These are phyloP conservation scores for Anableps anableps DNA, from an alignment of 2,797 vertebrate species.

Conservation along the genomic window DNA sequence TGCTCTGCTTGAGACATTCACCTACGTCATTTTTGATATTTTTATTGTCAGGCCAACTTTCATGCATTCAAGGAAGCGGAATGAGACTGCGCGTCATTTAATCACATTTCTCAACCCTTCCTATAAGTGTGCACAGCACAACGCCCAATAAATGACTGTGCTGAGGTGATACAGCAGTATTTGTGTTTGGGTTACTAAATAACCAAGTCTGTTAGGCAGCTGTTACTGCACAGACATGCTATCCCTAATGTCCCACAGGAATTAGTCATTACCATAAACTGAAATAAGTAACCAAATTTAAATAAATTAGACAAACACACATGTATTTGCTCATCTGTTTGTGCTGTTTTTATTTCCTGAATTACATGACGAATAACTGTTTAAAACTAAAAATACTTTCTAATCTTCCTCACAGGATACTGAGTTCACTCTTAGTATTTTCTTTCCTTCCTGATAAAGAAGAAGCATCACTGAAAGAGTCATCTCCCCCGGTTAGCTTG, in stretches of 20 bases:
- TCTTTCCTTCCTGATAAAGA: neutral
- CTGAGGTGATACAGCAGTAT: slow-evolving; percentile 65
- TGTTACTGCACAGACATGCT: slow-evolving; percentile 25
- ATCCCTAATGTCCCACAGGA: slow-evolving; percentile 36
- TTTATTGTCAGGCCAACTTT: slow-evolving; percentile 31
- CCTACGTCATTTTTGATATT: slow-evolving; percentile 25
- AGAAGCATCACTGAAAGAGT: neutral
- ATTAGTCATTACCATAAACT: slow-evolving; percentile 52
- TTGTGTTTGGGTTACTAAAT: slow-evolving; percentile 74
- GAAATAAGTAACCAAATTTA: slow-evolving; percentile 29
- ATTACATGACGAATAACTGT: slow-evolving; percentile 10
- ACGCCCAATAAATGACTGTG: slow-evolving; percentile 57
- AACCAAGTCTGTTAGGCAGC: slow-evolving; percentile 52
- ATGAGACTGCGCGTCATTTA: slow-evolving; percentile 17
- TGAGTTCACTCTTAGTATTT: neutral
- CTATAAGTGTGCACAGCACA: slow-evolving; percentile 30
- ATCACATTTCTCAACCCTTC: slow-evolving; percentile 34
- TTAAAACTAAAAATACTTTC: neutral
- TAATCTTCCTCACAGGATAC: too few relatives aligned
- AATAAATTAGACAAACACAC: slow-evolving; percentile 11
- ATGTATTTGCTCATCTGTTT: slow-evolving; percentile 10
- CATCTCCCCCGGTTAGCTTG: neutral
- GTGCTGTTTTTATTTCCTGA: slow-evolving; percentile 16
- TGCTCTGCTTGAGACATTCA: slow-evolving; percentile 1
- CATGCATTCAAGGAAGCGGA: slow-evolving; percentile 45